A percentile compares a stretch with the other conserved stretches of the same genome.
phyloP scores from a whole-genome alignment of 2,888 invertebrate species.

The Helicoverpa assulta region DNA sequence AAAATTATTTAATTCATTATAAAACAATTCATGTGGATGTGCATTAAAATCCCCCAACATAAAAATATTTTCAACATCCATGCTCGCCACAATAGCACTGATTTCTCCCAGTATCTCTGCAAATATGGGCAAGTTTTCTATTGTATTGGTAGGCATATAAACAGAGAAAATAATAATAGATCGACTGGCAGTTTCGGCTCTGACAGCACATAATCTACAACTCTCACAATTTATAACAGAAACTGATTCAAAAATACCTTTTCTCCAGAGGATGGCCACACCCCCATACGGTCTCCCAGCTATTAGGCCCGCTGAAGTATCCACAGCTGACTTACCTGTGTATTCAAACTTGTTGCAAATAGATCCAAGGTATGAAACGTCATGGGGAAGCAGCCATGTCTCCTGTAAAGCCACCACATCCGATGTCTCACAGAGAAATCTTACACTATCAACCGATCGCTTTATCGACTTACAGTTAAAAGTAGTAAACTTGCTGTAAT shows the following conservation, averaged over 20 bases:
- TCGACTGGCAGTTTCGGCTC: not conserved
- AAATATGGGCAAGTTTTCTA: not conserved
- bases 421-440: not conserved
- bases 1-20: not conserved
- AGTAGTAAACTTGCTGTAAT: not conserved
- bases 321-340: slow-evolving; percentile 3
- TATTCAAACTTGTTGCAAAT: not conserved
- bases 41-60: slow-evolving; percentile 7
- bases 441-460: not conserved
- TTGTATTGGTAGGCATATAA: not conserved
- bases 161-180: not conserved
- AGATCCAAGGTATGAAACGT: not conserved
- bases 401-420: slow-evolving; percentile 7
- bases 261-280: slow-evolving; percentile 5
- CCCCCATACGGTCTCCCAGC: slow-evolving; percentile 5
- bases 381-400: slow-evolving; percentile 5
- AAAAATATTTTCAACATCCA: slow-evolving; percentile 6
- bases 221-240: not conserved
- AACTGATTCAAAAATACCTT: not conserved
- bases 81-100: not conserved
- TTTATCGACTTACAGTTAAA: slow-evolving; percentile 5
- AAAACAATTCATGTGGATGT: slow-evolving; percentile 1
- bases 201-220: not conserved
- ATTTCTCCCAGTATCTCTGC: not conserved
- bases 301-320: not conserved